Conservation (phyloP, 2,113 vertebrate species). For the Epinephelus lanceolatus region DNA sequence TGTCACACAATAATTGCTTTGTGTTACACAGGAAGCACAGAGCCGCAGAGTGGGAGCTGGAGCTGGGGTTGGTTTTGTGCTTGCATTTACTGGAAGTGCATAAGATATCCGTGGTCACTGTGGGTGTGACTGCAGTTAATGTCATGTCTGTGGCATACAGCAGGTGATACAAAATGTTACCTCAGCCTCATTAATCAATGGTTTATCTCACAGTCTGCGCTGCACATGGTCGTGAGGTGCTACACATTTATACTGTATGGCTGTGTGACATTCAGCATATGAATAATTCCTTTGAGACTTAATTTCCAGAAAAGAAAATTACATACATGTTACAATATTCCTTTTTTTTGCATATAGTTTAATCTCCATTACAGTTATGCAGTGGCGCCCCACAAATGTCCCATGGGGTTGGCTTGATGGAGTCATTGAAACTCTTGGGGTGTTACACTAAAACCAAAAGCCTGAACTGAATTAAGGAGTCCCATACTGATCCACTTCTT, state of each 20-base stretch:
- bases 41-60: not conserved
- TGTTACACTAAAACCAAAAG: no score
- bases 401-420: no score
- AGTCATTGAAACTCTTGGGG: no score
- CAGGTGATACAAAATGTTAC: not conserved
- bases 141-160: not conserved
- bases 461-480: no score
- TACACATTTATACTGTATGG: not conserved
- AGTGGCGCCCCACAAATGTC: no score
- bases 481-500: no score
- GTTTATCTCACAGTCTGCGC: not conserved
- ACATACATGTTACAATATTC: not conserved
- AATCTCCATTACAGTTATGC: no score
- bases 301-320: not conserved
- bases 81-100: not conserved
- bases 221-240: not conserved
- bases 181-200: not conserved
- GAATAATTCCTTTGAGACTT: not conserved
- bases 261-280: not conserved
- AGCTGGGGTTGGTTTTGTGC: slow-evolving; percentile 11
- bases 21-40: slow-evolving; percentile 40
- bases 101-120: not conserved
- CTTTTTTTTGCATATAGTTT: not conserved
- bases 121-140: not conserved
- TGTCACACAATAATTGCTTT: slow-evolving; percentile 53